Conservation (phyloP, 2,797 vertebrate species). For the Sylvilagus floridanus region DNA sequence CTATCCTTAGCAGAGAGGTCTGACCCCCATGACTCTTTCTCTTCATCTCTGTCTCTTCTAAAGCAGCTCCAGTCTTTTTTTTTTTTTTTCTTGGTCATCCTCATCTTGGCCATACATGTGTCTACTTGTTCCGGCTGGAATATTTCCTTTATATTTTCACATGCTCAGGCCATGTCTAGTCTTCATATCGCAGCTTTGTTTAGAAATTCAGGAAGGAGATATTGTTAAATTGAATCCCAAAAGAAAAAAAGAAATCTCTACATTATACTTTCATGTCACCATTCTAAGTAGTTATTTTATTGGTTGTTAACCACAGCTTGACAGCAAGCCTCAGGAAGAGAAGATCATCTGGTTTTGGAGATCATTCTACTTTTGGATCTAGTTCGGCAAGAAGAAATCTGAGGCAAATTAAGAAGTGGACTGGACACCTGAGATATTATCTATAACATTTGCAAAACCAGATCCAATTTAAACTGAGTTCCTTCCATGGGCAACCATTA, state of each 20-base stretch:
- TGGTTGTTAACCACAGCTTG: neutral
- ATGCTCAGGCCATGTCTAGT: neutral
- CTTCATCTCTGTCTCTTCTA: neutral
- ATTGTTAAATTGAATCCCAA: neutral
- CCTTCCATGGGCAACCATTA: neutral
- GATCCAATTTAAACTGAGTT: neutral
- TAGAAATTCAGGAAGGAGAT: neutral
- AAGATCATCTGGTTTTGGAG: neutral
- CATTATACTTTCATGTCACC: neutral
- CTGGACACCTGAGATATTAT: neutral
- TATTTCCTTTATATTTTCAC: neutral
- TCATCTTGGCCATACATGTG: neutral
- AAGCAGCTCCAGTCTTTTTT: neutral
- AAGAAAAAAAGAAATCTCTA: neutral
- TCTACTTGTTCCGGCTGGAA: neutral
- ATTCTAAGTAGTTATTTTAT: neutral
- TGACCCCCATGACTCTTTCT: rapidly evolving
- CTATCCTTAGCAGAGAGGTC: neutral
- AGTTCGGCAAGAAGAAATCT: neutral
- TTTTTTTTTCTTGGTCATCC: neutral
- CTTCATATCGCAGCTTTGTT: neutral
- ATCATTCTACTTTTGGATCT: neutral
- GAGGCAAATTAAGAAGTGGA: neutral
- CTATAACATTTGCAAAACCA: neutral
- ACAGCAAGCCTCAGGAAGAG: neutral